These are phyloP conservation scores for Hypsibius dujardini DNA, from an alignment of 1,140 invertebrate genomes.

Conservation along the genomic window DNA sequence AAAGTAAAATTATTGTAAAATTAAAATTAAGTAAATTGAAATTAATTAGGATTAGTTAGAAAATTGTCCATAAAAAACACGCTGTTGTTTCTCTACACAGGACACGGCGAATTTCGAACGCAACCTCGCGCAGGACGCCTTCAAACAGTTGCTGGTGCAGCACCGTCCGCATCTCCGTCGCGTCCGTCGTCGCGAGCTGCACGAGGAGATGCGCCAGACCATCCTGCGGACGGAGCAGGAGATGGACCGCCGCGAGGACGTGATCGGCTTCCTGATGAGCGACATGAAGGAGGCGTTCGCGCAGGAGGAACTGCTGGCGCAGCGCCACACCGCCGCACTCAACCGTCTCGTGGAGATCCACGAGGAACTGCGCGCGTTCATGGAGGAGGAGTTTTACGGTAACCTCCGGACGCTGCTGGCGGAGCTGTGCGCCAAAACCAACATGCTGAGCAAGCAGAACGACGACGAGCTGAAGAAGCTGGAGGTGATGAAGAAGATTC, in stretches of 20 bases:
- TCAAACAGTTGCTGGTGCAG: slow-evolving; percentile 1
- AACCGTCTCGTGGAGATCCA: neutral
- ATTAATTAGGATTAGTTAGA: too few species aligned
- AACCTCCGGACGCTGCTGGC: slow-evolving; percentile 8
- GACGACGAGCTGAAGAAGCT: slow-evolving; percentile 11
- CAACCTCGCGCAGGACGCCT: neutral
- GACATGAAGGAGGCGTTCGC: slow-evolving; percentile 10
- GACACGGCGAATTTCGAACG: slow-evolving; percentile 3
- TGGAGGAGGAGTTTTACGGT: slow-evolving; percentile 11
- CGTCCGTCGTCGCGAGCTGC: neutral
- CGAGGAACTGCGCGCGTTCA: neutral
- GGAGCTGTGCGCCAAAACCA: slow-evolving; percentile 12
- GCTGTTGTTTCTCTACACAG: too few species aligned
- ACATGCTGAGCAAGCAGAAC: slow-evolving; percentile 14
- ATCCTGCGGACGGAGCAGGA: neutral
- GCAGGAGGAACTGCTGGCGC: slow-evolving; percentile 8
- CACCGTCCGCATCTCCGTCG: slow-evolving; percentile 11
- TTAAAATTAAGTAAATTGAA: too few species aligned
- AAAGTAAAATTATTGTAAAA: too few species aligned
- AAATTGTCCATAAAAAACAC: too few species aligned
- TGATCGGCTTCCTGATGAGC: neutral
- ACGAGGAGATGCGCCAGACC: neutral
- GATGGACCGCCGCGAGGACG: neutral
- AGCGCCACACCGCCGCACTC: slow-evolving; percentile 1
- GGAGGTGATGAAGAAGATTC: neutral